Evolutionary conservation across 2,797 vertebrate genomes (phyloP), one percentile per base, ranked within the genome.

Genomic region (Eutrigla gurnardus): DNA sequence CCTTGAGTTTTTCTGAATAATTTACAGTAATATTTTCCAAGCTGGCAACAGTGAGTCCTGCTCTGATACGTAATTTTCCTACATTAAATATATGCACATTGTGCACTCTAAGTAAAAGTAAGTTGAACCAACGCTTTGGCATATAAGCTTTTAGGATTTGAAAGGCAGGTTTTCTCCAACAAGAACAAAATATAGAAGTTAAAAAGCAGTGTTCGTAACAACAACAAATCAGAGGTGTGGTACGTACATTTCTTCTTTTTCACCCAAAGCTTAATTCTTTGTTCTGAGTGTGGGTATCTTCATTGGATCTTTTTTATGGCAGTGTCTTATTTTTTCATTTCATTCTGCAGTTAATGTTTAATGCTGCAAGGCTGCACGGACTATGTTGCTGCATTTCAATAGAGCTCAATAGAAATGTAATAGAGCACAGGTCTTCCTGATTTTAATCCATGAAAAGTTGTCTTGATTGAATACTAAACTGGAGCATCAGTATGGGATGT

Each of bases 231-330:
- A 35, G 15, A 50, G 66, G 32, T 55, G 47, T 49, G 53, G n/a
- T 63, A 18, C 4, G 0, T 10, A 72, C n/a, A 36, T 62, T 4
- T 45, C 0, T 42, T 64, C 25, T 54, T 35, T 57, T 37, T 10
- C 12, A 42, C 18, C 33, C 9, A 39, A 59, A 78, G 64, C 55
- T 12, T 25, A 25, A 25, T 25, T 25, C 25, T 25, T 25, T 1
- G 7, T 13, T 61, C 43, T 60, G 72, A 71, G 33, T 53, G 12
- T 62, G 54, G 32, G 78, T 73, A 47, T 67, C 63, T 59, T 70
- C 47, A 54, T 33, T 7, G 14, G 7, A 45, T 58, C 45, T 49
- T 80, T 33, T n/a, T 70, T n/a, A 50, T 6, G 60, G 33, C n/a
- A 40, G 37, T 11, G 1, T 50, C 25, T 33, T 13, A 9, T 50